Evolutionary conservation across 2,888 invertebrate species (phyloP).

Genomic region (Drosophila paramelanica): DNA sequence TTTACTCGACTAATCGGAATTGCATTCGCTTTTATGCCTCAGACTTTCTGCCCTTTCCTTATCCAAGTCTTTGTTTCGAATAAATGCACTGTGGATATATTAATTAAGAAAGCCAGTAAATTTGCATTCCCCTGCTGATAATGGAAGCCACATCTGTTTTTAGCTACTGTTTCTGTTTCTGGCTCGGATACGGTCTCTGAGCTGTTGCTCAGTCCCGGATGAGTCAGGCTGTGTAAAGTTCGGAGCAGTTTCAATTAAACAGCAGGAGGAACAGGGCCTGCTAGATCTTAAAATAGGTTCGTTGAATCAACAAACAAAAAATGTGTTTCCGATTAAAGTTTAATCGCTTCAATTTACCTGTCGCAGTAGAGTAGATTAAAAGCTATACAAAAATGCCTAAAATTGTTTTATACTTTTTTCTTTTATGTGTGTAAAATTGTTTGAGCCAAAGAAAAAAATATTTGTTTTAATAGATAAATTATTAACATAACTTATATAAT

Average conservation of each 20-base stretch:
- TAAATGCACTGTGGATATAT: constrained; percentile 4
- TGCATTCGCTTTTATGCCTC: constrained; percentile 15
- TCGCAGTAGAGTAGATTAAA: neutral
- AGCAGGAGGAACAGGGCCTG: constrained; percentile 32
- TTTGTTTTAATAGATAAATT: too few species aligned
- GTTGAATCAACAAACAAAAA: constrained; percentile 6
- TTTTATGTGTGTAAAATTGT: too few species aligned
- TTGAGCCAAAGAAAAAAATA: too few species aligned
- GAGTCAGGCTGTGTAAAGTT: constrained; percentile 18
- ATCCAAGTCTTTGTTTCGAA: constrained; percentile 3
- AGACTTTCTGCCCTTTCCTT: neutral
- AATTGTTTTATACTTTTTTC: too few species aligned
- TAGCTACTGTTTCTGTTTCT: neutral
- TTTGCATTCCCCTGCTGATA: neutral
- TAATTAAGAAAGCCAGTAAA: neutral
- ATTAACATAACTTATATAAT: too few species aligned
- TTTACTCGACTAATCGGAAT: neutral
- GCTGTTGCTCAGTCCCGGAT: constrained; percentile 1
- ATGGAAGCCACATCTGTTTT: constrained; percentile 21
- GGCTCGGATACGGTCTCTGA: neutral
- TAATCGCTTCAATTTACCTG: neutral
- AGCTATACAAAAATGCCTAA: too few species aligned
- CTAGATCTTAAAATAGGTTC: constrained; percentile 12
- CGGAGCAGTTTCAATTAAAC: constrained; percentile 18
- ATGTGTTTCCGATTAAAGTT: neutral